Percentiles rank a stretch among this genome's conserved stretches.
These are phyloP conservation scores for Atherinosoma microstoma DNA, from an alignment of 2,797 vertebrate species.

Conservation along the genomic window DNA sequence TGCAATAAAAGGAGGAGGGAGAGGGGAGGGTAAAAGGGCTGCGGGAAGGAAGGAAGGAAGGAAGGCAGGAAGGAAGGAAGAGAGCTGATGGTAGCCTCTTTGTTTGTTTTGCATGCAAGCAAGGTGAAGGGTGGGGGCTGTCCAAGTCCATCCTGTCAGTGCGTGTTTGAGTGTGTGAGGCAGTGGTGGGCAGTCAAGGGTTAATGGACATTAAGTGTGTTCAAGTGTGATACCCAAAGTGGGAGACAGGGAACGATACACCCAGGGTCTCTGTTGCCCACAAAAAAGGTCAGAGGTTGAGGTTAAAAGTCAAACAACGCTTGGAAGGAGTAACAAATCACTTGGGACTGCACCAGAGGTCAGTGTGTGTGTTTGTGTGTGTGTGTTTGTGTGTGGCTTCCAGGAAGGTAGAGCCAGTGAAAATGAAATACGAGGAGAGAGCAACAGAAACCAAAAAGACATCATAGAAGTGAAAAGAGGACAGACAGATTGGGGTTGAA, in stretches of 20 bases:
- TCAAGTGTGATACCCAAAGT: slow-evolving; percentile 32
- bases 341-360: slow-evolving; percentile 43
- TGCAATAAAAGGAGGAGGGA: slow-evolving; percentile 48
- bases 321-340: slow-evolving; percentile 62
- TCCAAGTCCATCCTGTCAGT: slow-evolving; percentile 45
- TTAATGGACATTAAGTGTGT: slow-evolving; percentile 70
- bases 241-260: slow-evolving; percentile 12
- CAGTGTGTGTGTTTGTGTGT: slow-evolving; percentile 33
- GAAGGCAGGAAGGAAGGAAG: slow-evolving; percentile 60
- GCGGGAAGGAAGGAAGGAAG: slow-evolving; percentile 55
- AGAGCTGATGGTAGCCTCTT: slow-evolving; percentile 49
- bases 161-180: slow-evolving; percentile 11
- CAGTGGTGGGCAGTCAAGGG: slow-evolving; percentile 36
- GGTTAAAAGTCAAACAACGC: slow-evolving; percentile 69
- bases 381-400: slow-evolving; percentile 36
- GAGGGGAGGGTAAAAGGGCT: slow-evolving; percentile 34
- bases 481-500: slow-evolving; percentile 45
- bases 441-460: slow-evolving; percentile 48
- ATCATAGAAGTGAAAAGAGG: slow-evolving; percentile 21
- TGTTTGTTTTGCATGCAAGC: slow-evolving; percentile 68
- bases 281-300: slow-evolving; percentile 57
- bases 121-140: slow-evolving; percentile 47
- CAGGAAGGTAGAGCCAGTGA: slow-evolving; percentile 43
- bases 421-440: slow-evolving; percentile 58
- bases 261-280: slow-evolving; percentile 29